phyloP scores from a whole-genome alignment of 2,797 vertebrate species.

The Falco columbarius region DNA sequence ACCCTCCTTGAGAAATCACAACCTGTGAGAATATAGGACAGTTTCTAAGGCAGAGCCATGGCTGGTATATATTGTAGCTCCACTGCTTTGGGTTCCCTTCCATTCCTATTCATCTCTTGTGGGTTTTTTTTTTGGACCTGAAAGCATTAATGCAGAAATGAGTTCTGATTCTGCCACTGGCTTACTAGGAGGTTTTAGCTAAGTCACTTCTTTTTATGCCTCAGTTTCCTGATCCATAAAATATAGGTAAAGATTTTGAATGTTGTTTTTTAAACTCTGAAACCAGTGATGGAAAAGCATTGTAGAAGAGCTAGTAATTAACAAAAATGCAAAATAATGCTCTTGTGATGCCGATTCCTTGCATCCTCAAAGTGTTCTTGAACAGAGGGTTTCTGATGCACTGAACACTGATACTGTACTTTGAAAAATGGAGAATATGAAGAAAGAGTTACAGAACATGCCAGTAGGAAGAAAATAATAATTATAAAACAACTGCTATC shows the following conservation, averaged over 20 bases:
- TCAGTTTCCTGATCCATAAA: not conserved
- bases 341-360: not conserved
- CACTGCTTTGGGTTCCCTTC: not conserved
- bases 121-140: not conserved
- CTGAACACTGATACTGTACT: not conserved
- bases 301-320: not conserved
- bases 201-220: not conserved
- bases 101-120: not conserved
- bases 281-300: not conserved
- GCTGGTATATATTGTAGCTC: not conserved
- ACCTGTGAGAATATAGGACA: rapidly evolving
- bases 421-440: not conserved
- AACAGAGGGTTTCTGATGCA: not conserved
- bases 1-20: not conserved
- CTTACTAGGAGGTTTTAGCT: not conserved
- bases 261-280: not conserved
- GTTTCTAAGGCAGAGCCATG: not conserved
- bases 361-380: not conserved
- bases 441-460: not conserved
- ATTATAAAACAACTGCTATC: conserved; percentile 48
- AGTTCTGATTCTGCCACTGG: not conserved
- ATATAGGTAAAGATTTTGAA: not conserved
- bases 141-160: not conserved
- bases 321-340: not conserved
- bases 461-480: conserved; percentile 41